A percentile compares a stretch with the other conserved stretches of the same genome.
Evolutionary conservation across 2,888 invertebrate genomes (phyloP).

Genomic region (Tanytarsus gracilentus): DNA sequence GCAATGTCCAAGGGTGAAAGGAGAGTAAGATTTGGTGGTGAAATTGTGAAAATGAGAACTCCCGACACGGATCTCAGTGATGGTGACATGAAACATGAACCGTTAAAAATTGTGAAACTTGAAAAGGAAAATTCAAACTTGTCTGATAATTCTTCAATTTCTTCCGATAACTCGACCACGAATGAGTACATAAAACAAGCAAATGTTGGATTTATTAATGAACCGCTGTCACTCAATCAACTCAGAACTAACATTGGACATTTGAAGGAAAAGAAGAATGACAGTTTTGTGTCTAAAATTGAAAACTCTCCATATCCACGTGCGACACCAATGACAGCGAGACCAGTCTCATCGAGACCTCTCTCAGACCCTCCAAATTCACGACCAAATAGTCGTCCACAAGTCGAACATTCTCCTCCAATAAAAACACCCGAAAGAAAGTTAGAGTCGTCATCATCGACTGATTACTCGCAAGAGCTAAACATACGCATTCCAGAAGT

Average conservation of each 20-base stretch:
- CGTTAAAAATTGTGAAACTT: constrained; percentile 13
- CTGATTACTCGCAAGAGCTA: constrained; percentile 25
- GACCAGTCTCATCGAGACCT: neutral
- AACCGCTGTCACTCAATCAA: constrained; percentile 9
- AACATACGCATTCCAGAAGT: constrained; percentile 23
- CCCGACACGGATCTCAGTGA: constrained; percentile 72
- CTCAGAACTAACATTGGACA: constrained; percentile 16
- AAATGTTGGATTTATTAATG: constrained; percentile 19
- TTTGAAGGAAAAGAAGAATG: constrained; percentile 14
- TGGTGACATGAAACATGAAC: constrained; percentile 41
- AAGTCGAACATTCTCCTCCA: too few species aligned
- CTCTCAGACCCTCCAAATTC: neutral
- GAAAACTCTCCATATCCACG: neutral
- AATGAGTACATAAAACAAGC: constrained; percentile 26
- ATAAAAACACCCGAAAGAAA: neutral
- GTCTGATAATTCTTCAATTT: constrained; percentile 19
- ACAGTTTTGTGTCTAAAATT: neutral
- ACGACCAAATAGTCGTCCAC: too few species aligned
- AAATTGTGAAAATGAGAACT: constrained; percentile 73
- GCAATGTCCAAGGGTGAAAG: constrained; percentile 47
- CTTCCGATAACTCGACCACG: constrained; percentile 21
- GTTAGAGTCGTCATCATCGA: constrained; percentile 15
- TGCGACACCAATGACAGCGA: neutral
- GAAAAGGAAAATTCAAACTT: constrained; percentile 12
- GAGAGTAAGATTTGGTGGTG: constrained; percentile 78